A percentile compares a stretch with the other conserved stretches of the same genome.
Evolutionary conservation across 2,797 vertebrate genomes (phyloP).

Genomic region (Yasuhikotakia modesta): DNA sequence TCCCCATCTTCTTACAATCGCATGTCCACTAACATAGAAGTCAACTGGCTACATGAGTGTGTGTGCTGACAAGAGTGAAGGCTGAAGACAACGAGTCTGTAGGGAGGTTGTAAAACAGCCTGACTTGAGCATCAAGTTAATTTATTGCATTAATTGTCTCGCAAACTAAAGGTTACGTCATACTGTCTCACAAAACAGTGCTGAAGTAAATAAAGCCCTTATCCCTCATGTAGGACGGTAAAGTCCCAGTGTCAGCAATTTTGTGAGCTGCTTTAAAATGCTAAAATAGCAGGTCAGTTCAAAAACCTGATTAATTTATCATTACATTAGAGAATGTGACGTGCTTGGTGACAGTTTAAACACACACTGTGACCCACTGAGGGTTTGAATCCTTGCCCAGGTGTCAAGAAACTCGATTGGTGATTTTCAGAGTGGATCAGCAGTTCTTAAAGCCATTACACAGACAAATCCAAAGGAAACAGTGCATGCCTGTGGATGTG

Average conservation of each 20-base stretch:
- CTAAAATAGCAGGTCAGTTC: constrained; percentile 22
- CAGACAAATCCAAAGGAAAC: constrained; percentile 15
- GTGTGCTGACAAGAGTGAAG: constrained; percentile 15
- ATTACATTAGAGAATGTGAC: constrained; percentile 10
- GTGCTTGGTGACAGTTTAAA: constrained; percentile 32
- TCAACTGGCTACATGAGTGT: constrained; percentile 19
- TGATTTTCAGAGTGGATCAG: constrained; percentile 42
- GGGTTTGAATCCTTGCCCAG: constrained; percentile 33
- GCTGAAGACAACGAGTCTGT: too few relatives aligned
- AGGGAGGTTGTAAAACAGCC: constrained; percentile 69
- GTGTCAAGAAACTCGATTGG: constrained; percentile 18
- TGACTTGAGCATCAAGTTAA: constrained; percentile 72
- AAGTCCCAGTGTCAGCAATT: constrained; percentile 22
- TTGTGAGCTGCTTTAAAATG: constrained; percentile 17
- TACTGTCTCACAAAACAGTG: constrained; percentile 4
- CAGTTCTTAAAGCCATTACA: constrained; percentile 37
- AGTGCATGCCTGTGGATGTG: constrained; percentile 12
- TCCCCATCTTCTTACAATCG: constrained; percentile 53
- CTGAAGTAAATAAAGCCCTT: neutral
- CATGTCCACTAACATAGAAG: constrained; percentile 54
- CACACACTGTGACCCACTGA: constrained; percentile 12
- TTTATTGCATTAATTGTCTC: constrained; percentile 74
- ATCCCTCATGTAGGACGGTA: neutral
- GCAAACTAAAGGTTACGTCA: constrained; percentile 37
- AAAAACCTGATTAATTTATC: constrained; percentile 44